Conservation (phyloP, 2,888 invertebrate genomes). For the Drosophila nigricruria region DNA sequence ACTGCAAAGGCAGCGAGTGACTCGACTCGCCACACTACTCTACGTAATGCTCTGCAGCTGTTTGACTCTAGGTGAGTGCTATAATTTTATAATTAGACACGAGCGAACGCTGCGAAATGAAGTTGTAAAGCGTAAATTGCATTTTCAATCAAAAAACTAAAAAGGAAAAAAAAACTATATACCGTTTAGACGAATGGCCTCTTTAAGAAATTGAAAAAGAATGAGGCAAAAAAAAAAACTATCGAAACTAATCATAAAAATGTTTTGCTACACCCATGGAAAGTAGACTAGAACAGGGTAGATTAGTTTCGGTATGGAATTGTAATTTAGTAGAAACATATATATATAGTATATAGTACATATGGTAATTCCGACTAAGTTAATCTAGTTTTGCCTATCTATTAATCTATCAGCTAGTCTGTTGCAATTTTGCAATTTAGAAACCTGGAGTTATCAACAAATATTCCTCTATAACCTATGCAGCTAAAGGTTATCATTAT, state of each 20-base stretch:
- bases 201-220: slow-evolving; percentile 4
- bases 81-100: slow-evolving; percentile 55
- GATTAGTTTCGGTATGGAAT: neutral
- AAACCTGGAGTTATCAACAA: too few relatives aligned
- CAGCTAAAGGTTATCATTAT: neutral
- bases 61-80: slow-evolving; percentile 68
- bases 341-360: too few relatives aligned
- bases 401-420: too few relatives aligned
- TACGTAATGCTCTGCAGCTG: slow-evolving; percentile 65
- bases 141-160: slow-evolving; percentile 12
- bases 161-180: neutral
- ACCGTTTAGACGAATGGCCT: slow-evolving; percentile 4
- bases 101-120: slow-evolving; percentile 35
- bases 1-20: slow-evolving; percentile 62
- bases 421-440: too few relatives aligned
- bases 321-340: neutral
- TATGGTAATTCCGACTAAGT: too few relatives aligned
- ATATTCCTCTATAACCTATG: neutral
- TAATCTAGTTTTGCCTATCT: too few relatives aligned
- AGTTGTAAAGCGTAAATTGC: slow-evolving; percentile 44
- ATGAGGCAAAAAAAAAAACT: neutral
- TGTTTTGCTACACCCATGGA: neutral
- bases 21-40: slow-evolving; percentile 57
- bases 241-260: slow-evolving; percentile 11
- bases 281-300: neutral